These are phyloP conservation scores for Neoitamus cyanurus DNA, from an alignment of 2,888 invertebrate species.

Conservation along the genomic window DNA sequence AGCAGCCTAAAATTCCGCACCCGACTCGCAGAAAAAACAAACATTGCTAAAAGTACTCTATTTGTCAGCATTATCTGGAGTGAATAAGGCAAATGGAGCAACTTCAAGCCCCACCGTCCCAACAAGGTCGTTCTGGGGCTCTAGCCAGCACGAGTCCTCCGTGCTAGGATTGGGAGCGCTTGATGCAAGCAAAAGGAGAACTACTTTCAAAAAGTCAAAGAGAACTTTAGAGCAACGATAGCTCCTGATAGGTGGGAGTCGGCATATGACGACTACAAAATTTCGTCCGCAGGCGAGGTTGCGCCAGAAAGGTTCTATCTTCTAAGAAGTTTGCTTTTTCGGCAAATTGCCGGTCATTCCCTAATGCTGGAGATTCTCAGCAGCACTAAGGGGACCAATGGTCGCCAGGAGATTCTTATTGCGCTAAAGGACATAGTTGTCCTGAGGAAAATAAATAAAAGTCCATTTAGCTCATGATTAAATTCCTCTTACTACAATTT, in stretches of 20 bases:
- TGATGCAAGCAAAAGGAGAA: neutral
- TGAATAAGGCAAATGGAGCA: conserved; percentile 20
- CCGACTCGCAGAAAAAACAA: neutral
- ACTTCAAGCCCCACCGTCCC: neutral
- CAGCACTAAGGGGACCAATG: neutral
- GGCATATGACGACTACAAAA: conserved; percentile 8
- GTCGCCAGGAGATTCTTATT: neutral
- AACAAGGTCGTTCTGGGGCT: neutral
- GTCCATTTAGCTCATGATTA: conserved; percentile 24
- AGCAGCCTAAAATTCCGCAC: neutral
- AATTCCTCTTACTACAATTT: conserved; percentile 24
- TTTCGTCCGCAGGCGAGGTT: neutral
- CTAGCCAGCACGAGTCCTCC: neutral
- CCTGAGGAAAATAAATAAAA: neutral
- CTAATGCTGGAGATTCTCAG: neutral
- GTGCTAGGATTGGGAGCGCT: neutral
- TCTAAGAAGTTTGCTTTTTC: neutral
- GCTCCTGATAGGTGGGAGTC: neutral
- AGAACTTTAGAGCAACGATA: neutral
- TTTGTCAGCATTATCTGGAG: conserved; percentile 16
- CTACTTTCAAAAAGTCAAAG: neutral
- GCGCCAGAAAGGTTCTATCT: neutral
- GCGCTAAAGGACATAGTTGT: neutral
- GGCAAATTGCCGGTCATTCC: neutral
- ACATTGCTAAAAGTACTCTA: neutral